Percentiles rank a stretch among this genome's conserved stretches.
phyloP scores from a whole-genome alignment of 2,113 vertebrate species.

The Leucosticte australis region DNA sequence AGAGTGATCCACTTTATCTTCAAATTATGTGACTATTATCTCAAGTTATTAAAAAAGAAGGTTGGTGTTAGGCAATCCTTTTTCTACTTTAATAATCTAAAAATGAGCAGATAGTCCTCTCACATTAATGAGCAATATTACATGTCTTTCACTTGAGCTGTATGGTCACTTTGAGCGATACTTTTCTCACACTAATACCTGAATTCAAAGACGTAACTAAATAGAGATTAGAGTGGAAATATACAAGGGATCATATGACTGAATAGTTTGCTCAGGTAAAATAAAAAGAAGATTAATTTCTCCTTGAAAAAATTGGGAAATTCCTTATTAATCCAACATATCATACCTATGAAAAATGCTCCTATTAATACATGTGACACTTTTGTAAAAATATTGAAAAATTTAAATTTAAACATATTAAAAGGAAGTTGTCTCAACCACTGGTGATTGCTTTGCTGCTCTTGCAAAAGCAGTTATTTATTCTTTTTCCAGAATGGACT shows the following conservation, averaged over 20 bases:
- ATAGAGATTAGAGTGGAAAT: conserved; percentile 22
- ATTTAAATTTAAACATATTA: background rate
- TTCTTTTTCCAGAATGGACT: background rate
- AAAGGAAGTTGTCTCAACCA: background rate
- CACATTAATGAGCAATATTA: background rate
- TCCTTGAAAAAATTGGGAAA: background rate
- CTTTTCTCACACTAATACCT: background rate
- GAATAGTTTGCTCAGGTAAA: background rate
- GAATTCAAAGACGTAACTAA: conserved; percentile 52
- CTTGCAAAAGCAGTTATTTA: background rate
- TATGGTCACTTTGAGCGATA: background rate
- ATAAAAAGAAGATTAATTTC: conserved; percentile 26
- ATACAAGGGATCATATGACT: background rate
- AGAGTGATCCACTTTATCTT: background rate
- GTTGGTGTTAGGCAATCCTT: background rate
- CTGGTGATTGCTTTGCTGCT: background rate
- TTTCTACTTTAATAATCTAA: background rate
- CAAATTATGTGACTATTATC: background rate
- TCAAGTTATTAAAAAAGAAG: background rate
- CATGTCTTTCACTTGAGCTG: background rate
- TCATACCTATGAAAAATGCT: background rate
- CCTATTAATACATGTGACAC: background rate
- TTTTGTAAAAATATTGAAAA: background rate
- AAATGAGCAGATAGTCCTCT: background rate
- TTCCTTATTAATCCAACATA: background rate